Percentiles rank a stretch among this genome's conserved stretches.
Evolutionary conservation across 1,140 invertebrate species (phyloP).

Genomic region (Macrobrachium rosenbergii): DNA sequence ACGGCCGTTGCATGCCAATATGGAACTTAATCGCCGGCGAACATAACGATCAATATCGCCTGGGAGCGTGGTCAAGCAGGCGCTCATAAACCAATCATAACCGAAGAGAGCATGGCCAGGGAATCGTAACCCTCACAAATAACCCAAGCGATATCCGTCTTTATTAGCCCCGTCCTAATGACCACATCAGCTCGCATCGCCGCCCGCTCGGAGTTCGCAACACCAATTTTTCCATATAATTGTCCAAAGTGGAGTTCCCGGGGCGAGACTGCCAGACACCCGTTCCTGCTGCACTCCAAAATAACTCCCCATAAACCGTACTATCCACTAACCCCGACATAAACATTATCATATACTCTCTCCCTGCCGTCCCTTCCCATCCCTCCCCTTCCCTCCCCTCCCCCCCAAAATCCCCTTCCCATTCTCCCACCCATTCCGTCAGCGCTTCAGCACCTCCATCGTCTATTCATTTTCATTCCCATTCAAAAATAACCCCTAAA

Average conservation of each 20-base stretch:
- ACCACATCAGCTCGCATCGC: background rate
- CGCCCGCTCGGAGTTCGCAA: background rate
- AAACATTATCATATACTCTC: background rate
- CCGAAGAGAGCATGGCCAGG: background rate
- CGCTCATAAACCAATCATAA: constrained; percentile 58
- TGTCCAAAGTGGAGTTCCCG: constrained; percentile 19
- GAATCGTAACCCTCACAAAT: background rate
- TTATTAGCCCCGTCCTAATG: background rate
- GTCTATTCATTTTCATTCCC: too few relatives aligned
- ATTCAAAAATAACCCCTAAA: too few relatives aligned
- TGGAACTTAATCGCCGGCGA: background rate
- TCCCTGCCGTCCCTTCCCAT: background rate
- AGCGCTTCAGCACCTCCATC: too few relatives aligned
- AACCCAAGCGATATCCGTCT: background rate
- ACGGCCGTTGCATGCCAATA: background rate
- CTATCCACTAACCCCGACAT: background rate
- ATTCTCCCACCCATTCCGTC: too few relatives aligned
- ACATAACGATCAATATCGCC: background rate
- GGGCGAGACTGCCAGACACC: background rate
- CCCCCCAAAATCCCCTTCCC: background rate
- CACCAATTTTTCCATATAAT: constrained; percentile 24
- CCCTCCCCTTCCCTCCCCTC: background rate
- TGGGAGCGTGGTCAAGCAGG: background rate
- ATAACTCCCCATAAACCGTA: background rate
- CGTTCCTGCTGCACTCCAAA: background rate